phyloP scores from a whole-genome alignment of 2,888 invertebrate genomes.

The Pristionchus fissidentatus region DNA sequence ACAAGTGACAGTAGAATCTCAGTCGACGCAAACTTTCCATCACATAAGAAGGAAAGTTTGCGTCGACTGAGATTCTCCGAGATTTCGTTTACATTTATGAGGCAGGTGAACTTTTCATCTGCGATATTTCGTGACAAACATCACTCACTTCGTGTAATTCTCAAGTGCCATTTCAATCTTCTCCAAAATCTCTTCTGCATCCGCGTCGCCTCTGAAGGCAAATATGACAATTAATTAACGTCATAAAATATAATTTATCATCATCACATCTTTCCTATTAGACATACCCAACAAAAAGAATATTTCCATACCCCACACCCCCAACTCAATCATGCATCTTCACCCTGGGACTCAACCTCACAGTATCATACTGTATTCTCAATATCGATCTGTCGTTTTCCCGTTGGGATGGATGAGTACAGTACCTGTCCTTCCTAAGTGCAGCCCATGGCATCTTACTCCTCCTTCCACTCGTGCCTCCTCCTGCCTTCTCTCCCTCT shows the following conservation, averaged over 20 bases:
- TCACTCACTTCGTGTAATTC: constrained; percentile 62
- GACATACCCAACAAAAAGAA: neutral
- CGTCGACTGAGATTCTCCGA: neutral
- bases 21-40: neutral
- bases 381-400: neutral
- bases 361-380: neutral
- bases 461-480: constrained; percentile 45
- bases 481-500: constrained; percentile 19
- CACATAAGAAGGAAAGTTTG: neutral
- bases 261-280: neutral
- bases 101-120: too few species aligned
- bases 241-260: neutral
- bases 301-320: neutral
- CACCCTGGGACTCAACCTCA: neutral
- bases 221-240: neutral
- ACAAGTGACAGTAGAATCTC: neutral
- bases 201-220: constrained; percentile 39
- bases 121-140: too few species aligned
- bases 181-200: constrained; percentile 61
- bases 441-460: constrained; percentile 52
- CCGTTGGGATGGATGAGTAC: neutral
- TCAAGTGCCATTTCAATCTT: constrained; percentile 70
- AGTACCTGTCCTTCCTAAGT: constrained; percentile 55
- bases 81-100: neutral
- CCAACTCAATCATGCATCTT: constrained; percentile 8